Evolutionary conservation across 2,113 vertebrate genomes (phyloP).

Genomic region (Petaurus breviceps): DNA sequence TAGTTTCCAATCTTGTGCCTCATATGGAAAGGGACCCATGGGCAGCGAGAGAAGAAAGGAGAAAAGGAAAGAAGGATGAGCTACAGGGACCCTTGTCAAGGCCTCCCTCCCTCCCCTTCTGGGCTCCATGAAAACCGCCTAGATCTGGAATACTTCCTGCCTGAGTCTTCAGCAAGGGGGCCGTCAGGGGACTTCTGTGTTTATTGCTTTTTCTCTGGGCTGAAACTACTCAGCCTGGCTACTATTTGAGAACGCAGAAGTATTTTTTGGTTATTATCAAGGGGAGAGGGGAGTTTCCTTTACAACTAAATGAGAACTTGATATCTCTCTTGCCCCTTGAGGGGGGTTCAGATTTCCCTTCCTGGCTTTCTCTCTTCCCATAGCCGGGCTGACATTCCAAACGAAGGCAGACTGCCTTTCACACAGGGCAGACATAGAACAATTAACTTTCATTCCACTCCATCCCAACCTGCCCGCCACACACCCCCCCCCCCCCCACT

Average conservation of each 20-base stretch:
- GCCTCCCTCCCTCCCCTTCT: not conserved
- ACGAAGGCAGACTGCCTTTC: not conserved
- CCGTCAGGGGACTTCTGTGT: slow-evolving; percentile 6
- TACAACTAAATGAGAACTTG: slow-evolving; percentile 59
- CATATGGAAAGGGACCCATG: not conserved
- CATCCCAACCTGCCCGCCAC: no score
- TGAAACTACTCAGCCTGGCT: slow-evolving; percentile 4
- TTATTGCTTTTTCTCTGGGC: slow-evolving; percentile 51
- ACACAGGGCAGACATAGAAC: fast-evolving
- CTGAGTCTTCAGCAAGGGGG: slow-evolving; percentile 14
- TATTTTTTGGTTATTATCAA: slow-evolving; percentile 56
- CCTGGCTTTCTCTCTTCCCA: not conserved
- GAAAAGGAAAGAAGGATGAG: not conserved
- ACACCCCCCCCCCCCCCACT: not conserved
- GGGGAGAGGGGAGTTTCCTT: slow-evolving; percentile 46
- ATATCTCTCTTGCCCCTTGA: not conserved
- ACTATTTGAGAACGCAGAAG: slow-evolving; percentile 20
- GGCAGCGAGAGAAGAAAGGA: not conserved
- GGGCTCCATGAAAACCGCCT: not conserved
- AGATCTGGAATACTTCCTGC: slow-evolving; percentile 17
- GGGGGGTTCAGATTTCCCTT: not conserved
- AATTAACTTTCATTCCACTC: not conserved
- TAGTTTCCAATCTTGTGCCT: not conserved
- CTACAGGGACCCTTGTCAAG: not conserved
- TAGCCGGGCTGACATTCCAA: not conserved